A percentile compares a stretch with the other conserved stretches of the same genome.
Evolutionary conservation across 2,113 vertebrate species (phyloP).

Genomic region (Dicrurus megarhynchus): DNA sequence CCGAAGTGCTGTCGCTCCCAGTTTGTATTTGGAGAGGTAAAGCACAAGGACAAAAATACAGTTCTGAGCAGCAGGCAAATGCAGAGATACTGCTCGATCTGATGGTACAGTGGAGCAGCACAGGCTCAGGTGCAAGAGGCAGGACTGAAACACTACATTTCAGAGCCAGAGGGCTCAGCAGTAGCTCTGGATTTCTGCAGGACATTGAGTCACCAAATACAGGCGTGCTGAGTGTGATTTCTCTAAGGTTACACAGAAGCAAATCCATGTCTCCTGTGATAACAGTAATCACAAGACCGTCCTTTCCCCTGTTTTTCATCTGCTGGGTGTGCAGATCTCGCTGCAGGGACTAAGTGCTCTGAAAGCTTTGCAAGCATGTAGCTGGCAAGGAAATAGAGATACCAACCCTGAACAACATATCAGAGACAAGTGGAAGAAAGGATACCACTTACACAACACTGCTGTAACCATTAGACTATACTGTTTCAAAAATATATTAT

Average conservation of each 20-base stretch:
- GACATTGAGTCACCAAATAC: not conserved
- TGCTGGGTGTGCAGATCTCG: not conserved
- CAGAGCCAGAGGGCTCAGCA: not conserved
- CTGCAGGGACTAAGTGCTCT: not conserved
- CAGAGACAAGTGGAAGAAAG: not conserved
- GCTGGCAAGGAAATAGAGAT: not conserved
- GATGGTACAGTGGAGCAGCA: not conserved
- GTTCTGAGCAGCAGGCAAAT: not conserved
- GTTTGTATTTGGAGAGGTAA: not conserved
- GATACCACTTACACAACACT: not conserved
- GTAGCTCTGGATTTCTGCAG: not conserved
- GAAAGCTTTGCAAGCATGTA: not conserved
- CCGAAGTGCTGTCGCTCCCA: not conserved
- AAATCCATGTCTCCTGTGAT: not conserved
- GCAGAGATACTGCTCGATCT: not conserved
- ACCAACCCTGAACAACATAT: not conserved
- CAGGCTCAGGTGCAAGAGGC: not conserved
- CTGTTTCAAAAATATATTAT: not conserved
- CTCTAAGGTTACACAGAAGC: not conserved
- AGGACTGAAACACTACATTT: fast-evolving
- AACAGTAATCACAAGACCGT: not conserved
- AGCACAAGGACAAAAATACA: not conserved
- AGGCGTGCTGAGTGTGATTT: not conserved
- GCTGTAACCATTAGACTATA: not conserved
- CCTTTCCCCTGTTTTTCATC: not conserved